Evolutionary conservation across 2,888 invertebrate species (phyloP), one percentile per base, ranked within the genome.

Genomic region (Macrophya annulata): DNA sequence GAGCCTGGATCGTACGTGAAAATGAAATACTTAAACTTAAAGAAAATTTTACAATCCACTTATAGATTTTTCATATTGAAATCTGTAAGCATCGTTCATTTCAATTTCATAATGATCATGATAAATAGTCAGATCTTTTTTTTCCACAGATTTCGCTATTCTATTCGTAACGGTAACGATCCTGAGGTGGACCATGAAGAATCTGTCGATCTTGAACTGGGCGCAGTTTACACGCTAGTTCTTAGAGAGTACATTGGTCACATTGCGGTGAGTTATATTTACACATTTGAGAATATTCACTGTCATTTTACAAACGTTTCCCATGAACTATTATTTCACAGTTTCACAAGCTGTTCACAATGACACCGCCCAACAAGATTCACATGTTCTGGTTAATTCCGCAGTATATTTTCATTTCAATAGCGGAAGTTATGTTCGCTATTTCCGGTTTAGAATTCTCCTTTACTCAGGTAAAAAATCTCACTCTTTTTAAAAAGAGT

Each of bases 391-490:
- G 96, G 96, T 95, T 97, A 88, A 93, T 97, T 40, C 97, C 97
- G 0, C 98, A 98, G 92, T 98, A 97, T 91, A 92, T 97, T 55
- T 94, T 97, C 15, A 96, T 98, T 84, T 97, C 98, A 0, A 92
- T 96, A 4, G 97, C 97, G 0, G 98, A 98, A 94, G 96, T 98
- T 72, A 95, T 98, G 94, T 97, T 98, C 91, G 97, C 97, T 0
- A 96, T 98, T 8, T 97, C 97, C 3, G 98, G 98, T 0, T 94
- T 98, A 31, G 96, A 97, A 90, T 98, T 98, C 93, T 96, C 97
- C 1, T 98, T 97, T 91, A 97, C 97, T 4, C 96, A 97, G 95
- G 97, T 95, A 93, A n/a, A 12, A 72, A 3, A 21, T 25, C 6
- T 31, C 81, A 15, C 15, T 6, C 25, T 10, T 0, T 45, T 12